Conservation (phyloP, 2,797 vertebrate species). For the Melanotaenia boesemani region DNA sequence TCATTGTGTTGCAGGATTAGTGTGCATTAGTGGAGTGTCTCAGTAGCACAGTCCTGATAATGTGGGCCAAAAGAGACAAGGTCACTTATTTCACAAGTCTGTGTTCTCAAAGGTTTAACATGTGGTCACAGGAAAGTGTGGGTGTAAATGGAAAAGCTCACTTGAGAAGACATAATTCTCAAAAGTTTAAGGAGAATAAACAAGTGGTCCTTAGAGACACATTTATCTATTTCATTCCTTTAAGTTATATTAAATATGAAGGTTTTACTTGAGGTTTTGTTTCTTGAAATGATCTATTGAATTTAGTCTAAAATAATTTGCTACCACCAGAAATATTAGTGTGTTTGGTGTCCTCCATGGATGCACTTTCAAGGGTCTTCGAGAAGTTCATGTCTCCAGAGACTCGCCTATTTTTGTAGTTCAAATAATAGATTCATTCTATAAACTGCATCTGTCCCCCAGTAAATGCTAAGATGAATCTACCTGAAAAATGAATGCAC, state of each 20-base stretch:
- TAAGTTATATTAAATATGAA: not conserved
- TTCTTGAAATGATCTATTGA: not conserved
- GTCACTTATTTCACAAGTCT: conserved; percentile 59
- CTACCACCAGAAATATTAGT: not conserved
- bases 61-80: conserved; percentile 73
- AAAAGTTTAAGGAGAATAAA: not conserved
- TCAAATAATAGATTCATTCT: not conserved
- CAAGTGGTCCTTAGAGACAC: not conserved
- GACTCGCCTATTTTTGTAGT: not conserved
- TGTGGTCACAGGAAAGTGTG: conserved; percentile 20
- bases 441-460: not conserved
- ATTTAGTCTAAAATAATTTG: not conserved
- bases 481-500: not conserved
- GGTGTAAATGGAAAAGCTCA: conserved; percentile 33
- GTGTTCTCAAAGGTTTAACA: conserved; percentile 35
- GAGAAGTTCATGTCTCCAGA: not conserved
- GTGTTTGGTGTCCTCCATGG: not conserved
- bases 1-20: conserved; percentile 85
- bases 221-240: not conserved
- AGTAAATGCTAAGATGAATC: not conserved
- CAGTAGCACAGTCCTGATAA: conserved; percentile 62
- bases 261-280: not conserved
- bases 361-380: not conserved
- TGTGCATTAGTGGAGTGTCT: conserved; percentile 80
- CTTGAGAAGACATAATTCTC: not conserved